Evolutionary conservation across 37 sponge, comb jelly and placozoan species (phyloP).

Genomic region (Spongilla lacustris): DNA sequence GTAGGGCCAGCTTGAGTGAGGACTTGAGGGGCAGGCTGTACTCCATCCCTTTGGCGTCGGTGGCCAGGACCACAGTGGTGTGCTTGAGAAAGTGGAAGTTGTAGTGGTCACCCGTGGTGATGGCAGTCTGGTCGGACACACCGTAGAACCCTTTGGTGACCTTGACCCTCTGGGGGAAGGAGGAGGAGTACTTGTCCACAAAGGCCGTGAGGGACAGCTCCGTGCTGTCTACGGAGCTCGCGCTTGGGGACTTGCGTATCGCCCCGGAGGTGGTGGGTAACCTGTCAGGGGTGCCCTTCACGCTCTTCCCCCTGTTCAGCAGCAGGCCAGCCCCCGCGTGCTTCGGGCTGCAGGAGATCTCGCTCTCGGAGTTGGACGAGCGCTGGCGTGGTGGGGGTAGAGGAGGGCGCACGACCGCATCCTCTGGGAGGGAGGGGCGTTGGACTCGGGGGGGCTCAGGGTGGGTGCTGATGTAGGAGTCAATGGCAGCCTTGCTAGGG

Average conservation of each 20-base stretch:
- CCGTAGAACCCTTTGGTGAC: constrained; percentile 68
- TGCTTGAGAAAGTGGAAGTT: constrained; percentile 67
- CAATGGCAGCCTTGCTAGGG: not conserved
- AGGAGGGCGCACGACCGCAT: not conserved
- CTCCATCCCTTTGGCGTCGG: not conserved
- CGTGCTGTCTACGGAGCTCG: not conserved
- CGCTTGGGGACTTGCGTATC: not conserved
- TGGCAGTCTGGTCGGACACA: constrained; percentile 39
- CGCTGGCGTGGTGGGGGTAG: not conserved
- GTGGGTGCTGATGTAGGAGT: not conserved
- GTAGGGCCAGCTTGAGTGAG: constrained; percentile 22
- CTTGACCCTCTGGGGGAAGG: constrained; percentile 29
- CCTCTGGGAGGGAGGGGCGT: not conserved
- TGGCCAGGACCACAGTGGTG: constrained; percentile 33
- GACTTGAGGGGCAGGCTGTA: constrained; percentile 56
- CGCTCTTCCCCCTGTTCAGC: not conserved
- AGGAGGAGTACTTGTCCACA: not conserved
- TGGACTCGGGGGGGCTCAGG: not conserved
- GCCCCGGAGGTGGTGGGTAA: not conserved
- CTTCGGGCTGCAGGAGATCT: not conserved
- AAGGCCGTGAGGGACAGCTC: not conserved
- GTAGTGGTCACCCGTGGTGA: constrained; percentile 44
- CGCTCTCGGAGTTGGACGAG: not conserved
- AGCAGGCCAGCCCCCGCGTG: not conserved
- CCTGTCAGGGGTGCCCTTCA: not conserved